Evolutionary conservation across 2,888 invertebrate species (phyloP).

Genomic region (Congeria kusceri): DNA sequence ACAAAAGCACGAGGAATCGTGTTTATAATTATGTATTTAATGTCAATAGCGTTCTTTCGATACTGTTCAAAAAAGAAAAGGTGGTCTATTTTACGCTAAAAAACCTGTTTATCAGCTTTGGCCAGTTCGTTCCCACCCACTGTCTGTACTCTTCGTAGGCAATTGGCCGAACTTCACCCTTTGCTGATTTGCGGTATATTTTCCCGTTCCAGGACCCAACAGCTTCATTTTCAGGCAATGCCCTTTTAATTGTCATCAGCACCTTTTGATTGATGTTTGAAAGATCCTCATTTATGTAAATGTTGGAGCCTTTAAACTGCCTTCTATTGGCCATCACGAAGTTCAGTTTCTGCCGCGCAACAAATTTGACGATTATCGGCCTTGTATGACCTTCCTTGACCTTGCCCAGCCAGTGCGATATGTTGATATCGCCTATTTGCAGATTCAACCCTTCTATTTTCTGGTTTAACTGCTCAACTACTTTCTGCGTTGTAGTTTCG

Average conservation of each 20-base stretch:
- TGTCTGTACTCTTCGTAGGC: too few species aligned
- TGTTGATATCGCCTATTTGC: not conserved
- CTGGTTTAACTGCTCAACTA: not conserved
- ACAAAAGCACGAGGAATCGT: too few species aligned
- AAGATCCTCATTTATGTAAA: constrained; percentile 12
- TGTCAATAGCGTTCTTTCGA: too few species aligned
- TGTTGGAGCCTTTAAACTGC: not conserved
- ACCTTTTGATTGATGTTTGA: constrained; percentile 4
- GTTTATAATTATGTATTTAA: too few species aligned
- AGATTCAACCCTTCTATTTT: constrained; percentile 1
- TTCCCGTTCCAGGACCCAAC: not conserved
- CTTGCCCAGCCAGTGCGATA: constrained; percentile 8
- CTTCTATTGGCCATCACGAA: constrained; percentile 1
- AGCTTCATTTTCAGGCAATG: not conserved
- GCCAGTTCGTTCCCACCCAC: too few species aligned
- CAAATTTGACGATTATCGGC: constrained; percentile 11
- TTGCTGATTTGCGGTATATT: not conserved
- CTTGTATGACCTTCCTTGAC: not conserved
- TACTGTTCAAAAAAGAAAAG: too few species aligned
- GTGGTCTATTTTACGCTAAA: too few species aligned
- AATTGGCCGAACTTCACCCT: not conserved
- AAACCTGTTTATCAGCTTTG: too few species aligned
- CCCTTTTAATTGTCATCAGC: constrained; percentile 9
- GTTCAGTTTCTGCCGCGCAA: not conserved
- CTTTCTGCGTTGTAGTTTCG: not conserved